These are phyloP conservation scores for Octopus bimaculoides DNA, from an alignment of 1,140 invertebrate species.

Conservation along the genomic window DNA sequence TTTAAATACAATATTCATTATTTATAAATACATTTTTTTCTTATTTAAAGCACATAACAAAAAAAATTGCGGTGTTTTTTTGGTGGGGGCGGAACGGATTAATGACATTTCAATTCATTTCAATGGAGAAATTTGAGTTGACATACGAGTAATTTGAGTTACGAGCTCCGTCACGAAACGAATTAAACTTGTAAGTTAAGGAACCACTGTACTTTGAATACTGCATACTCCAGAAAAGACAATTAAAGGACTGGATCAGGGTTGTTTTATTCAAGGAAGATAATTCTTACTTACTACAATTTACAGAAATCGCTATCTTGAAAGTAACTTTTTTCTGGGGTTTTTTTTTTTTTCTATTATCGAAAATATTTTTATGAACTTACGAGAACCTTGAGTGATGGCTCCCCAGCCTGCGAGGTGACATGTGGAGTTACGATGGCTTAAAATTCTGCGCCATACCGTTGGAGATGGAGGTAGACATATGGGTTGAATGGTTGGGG, in stretches of 20 bases:
- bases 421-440: conserved; percentile 57
- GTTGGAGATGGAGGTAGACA: conserved; percentile 66
- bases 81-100: not conserved
- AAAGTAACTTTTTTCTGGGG: too few species aligned
- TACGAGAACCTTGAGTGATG: not conserved
- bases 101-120: not conserved
- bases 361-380: not conserved
- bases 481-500: conserved; percentile 63
- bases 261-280: too few species aligned
- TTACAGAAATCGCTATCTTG: too few species aligned
- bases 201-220: not conserved
- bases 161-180: not conserved
- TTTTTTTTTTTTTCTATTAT: too few species aligned
- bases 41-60: not conserved
- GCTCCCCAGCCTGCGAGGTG: conserved; percentile 82
- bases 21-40: conserved; percentile 3
- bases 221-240: too few species aligned
- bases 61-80: not conserved
- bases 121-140: not conserved
- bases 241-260: too few species aligned
- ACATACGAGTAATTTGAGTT: conserved; percentile 7
- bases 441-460: conserved; percentile 15
- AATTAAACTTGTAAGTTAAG: conserved; percentile 2
- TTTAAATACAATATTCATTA: conserved; percentile 1
- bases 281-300: too few species aligned